These are phyloP conservation scores for Perdita meconis DNA, from an alignment of 2,888 invertebrate species.

Conservation along the genomic window DNA sequence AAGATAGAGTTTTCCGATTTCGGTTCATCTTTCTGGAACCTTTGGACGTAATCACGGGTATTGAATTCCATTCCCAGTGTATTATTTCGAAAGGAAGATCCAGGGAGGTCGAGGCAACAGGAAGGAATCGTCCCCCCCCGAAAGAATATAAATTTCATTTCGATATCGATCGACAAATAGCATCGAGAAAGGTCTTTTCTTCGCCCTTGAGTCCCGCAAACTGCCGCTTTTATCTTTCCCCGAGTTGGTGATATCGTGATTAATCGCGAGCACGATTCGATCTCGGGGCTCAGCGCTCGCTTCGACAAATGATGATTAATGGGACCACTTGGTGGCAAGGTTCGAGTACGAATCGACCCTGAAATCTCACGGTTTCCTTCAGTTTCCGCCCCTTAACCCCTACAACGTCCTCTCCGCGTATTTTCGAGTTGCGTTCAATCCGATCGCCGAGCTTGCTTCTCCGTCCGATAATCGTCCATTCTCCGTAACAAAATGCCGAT, in stretches of 20 bases:
- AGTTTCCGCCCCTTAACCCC: not conserved
- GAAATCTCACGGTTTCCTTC: conserved; percentile 55
- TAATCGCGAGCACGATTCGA: conserved; percentile 71
- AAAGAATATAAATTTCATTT: conserved; percentile 38
- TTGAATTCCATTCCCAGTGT: not conserved
- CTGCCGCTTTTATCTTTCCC: conserved; percentile 54
- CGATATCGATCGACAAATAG: conserved; percentile 48
- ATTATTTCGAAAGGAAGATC: not conserved
- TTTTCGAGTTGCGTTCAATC: not conserved
- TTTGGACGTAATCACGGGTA: not conserved
- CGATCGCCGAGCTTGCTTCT: not conserved
- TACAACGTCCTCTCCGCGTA: not conserved
- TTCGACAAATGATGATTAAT: conserved; percentile 77
- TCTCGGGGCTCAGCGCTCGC: conserved; percentile 44
- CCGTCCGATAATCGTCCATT: not conserved
- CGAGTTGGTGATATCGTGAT: conserved; percentile 62
- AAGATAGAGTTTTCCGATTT: not conserved
- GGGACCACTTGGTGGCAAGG: conserved; percentile 55
- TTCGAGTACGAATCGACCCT: conserved; percentile 53
- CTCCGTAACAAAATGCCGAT: not conserved
- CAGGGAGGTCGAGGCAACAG: not conserved
- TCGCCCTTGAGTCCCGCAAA: conserved; percentile 11
- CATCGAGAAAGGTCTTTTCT: conserved; percentile 36
- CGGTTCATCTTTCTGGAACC: not conserved
- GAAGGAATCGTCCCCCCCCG: not conserved